Conservation (phyloP, 2,888 invertebrate genomes). For the Adineta ricciae region DNA sequence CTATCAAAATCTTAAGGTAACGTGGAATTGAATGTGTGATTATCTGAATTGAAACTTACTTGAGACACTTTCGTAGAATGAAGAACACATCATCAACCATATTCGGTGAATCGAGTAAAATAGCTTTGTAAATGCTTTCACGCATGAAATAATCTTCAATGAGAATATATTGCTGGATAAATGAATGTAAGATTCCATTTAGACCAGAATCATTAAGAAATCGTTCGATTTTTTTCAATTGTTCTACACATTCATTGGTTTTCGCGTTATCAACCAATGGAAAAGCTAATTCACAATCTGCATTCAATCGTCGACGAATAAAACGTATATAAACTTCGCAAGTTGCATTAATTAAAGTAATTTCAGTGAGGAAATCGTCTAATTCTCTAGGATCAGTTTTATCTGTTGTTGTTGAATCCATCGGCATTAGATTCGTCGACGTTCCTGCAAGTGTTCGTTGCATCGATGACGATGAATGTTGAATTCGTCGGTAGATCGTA, state of each 20-base stretch:
- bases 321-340: slow-evolving; percentile 82
- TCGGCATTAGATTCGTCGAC: slow-evolving; percentile 36
- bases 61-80: slow-evolving; percentile 83
- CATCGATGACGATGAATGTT: slow-evolving; percentile 17
- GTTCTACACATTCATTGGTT: slow-evolving; percentile 30
- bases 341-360: slow-evolving; percentile 78
- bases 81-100: slow-evolving; percentile 96
- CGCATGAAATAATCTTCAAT: slow-evolving; percentile 88
- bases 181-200: slow-evolving; percentile 51
- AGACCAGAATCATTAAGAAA: slow-evolving; percentile 61
- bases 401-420: slow-evolving; percentile 42
- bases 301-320: slow-evolving; percentile 65
- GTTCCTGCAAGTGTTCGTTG: slow-evolving; percentile 36
- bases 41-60: slow-evolving; percentile 57
- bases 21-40: no score
- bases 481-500: slow-evolving; percentile 53
- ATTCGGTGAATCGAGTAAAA: slow-evolving; percentile 59
- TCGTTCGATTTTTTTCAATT: slow-evolving; percentile 54
- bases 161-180: slow-evolving; percentile 73
- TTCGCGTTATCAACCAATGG: neutral
- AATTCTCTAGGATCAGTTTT: slow-evolving; percentile 66
- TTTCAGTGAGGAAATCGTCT: slow-evolving; percentile 76
- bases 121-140: slow-evolving; percentile 74
- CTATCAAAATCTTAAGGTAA: no score
- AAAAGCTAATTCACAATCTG: slow-evolving; percentile 43